Evolutionary conservation across 2,888 invertebrate species (phyloP).

Genomic region (Adela reaumurella): DNA sequence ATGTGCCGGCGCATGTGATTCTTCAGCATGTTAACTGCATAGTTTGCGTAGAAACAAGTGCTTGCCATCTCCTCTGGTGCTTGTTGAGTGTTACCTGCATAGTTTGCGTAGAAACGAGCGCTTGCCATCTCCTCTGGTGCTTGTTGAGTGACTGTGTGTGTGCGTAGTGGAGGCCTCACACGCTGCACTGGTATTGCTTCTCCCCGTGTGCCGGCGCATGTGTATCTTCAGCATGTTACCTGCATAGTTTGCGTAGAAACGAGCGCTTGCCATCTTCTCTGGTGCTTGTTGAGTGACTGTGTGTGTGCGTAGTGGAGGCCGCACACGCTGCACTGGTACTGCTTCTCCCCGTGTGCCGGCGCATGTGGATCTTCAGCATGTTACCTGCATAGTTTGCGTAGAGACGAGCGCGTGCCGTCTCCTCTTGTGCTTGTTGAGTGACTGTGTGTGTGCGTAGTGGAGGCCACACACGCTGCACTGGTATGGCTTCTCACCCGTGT

Average conservation of each 20-base stretch:
- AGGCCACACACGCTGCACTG: slow-evolving; percentile 21
- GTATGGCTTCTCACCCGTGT: slow-evolving; percentile 16
- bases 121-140: not conserved
- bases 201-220: slow-evolving; percentile 16
- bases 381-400: no score
- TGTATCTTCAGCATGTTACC: not conserved
- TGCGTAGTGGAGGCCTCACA: not conserved
- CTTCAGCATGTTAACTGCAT: no score
- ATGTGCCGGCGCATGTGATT: not conserved
- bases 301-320: not conserved
- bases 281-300: not conserved
- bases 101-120: slow-evolving; percentile 6
- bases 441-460: slow-evolving; percentile 28
- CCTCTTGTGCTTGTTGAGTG: slow-evolving; percentile 28
- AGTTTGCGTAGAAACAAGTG: not conserved
- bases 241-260: not conserved
- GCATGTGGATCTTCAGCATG: no score
- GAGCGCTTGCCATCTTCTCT: not conserved
- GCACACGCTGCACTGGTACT: not conserved
- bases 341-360: not conserved
- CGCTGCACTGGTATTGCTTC: slow-evolving; percentile 25
- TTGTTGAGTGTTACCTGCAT: slow-evolving; percentile 23
- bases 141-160: not conserved
- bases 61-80: slow-evolving; percentile 24
- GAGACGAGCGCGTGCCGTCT: slow-evolving; percentile 18